Evolutionary conservation across 2,888 invertebrate species (phyloP).

Genomic region (Teleiodes luculella): DNA sequence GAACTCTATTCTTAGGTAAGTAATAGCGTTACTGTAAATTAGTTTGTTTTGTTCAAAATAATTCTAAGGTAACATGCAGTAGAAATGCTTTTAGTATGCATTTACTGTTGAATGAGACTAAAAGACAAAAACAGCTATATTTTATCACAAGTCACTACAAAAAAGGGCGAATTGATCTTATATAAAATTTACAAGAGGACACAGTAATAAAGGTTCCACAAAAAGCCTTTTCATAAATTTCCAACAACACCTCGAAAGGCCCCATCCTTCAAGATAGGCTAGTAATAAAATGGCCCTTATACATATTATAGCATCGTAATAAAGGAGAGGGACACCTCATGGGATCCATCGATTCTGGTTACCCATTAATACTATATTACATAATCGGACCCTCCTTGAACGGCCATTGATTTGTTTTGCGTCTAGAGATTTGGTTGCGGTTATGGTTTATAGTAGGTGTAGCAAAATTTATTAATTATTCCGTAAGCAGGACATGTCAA

Average conservation of each 20-base stretch:
- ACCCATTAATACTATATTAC: conserved; percentile 63
- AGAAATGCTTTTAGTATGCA: too few relatives aligned
- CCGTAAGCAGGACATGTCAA: not conserved
- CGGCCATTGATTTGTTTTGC: conserved; percentile 28
- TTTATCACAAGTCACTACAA: conserved; percentile 8
- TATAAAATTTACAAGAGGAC: conserved; percentile 50
- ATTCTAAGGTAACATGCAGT: too few relatives aligned
- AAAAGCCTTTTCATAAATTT: conserved; percentile 59
- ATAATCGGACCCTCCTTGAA: conserved; percentile 36
- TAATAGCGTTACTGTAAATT: too few relatives aligned
- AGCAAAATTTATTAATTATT: conserved; percentile 4
- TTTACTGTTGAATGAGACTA: too few relatives aligned
- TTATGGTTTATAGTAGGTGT: conserved; percentile 4
- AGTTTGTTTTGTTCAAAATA: not conserved
- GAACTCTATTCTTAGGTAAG: too few relatives aligned
- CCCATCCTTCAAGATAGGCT: conserved; percentile 57
- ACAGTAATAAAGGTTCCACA: conserved; percentile 32
- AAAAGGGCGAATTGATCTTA: conserved; percentile 23
- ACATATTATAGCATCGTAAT: conserved; percentile 66
- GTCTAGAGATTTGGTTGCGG: conserved; percentile 16
- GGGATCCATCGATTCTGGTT: conserved; percentile 67
- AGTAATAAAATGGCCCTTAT: conserved; percentile 65
- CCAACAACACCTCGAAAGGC: conserved; percentile 47
- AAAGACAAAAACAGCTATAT: not conserved
- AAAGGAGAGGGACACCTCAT: conserved; percentile 54